A percentile compares a stretch with the other conserved stretches of the same genome.
Evolutionary conservation across 1,140 invertebrate species (phyloP).

Genomic region (Delia radicum): DNA sequence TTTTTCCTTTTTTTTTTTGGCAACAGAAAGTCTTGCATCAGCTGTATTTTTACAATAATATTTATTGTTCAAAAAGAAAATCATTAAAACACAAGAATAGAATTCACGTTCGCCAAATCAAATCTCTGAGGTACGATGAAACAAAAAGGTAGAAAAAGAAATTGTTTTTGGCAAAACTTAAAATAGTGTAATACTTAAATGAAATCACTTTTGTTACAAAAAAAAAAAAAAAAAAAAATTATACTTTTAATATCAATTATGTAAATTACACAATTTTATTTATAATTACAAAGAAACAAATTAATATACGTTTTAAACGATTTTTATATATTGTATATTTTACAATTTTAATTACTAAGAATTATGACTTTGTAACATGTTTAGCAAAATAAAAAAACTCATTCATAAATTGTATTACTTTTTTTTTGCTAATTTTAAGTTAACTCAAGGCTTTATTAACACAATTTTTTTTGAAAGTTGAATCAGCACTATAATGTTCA

Average conservation of each 20-base stretch:
- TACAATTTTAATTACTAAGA: neutral
- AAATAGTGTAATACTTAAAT: neutral
- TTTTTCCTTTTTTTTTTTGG: neutral
- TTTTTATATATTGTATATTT: no score
- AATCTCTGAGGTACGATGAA: neutral
- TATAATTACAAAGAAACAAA: no score
- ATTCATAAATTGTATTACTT: neutral
- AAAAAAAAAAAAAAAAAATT: neutral
- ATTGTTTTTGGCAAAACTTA: neutral
- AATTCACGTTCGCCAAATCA: neutral
- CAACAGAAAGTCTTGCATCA: constrained; percentile 10
- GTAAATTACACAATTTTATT: constrained; percentile 13
- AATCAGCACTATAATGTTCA: neutral
- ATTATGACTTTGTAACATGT: neutral
- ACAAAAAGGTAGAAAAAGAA: neutral
- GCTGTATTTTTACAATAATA: constrained; percentile 6
- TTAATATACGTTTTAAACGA: no score
- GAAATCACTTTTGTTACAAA: neutral
- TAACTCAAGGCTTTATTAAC: constrained; percentile 13
- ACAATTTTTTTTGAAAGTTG: constrained; percentile 3
- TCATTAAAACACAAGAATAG: neutral
- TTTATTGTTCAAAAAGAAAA: neutral
- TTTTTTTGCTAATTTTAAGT: neutral
- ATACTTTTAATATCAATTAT: constrained; percentile 14
- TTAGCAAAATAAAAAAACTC: neutral